Evolutionary conservation across 2,113 vertebrate genomes (phyloP), one percentile per base, ranked within the genome.

Genomic region (Erinaceus europaeus): DNA sequence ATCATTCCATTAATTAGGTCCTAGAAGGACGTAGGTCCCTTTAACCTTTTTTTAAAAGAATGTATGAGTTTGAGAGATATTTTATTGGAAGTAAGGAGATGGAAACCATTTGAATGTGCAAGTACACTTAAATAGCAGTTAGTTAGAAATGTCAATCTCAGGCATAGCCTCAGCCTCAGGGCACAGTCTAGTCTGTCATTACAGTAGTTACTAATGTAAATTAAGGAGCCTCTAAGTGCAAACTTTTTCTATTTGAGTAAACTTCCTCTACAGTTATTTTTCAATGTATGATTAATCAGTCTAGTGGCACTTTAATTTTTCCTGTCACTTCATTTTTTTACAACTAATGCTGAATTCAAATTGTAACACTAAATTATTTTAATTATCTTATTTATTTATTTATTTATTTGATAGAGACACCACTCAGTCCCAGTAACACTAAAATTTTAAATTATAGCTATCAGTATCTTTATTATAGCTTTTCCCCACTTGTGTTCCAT

Each of bases 371-470:
- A 75, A 93, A 80, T n/a, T n/a, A n/a, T n/a, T n/a, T n/a, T n/a
- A n/a, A n/a, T n/a, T n/a, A n/a, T n/a, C n/a, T n/a, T n/a, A n/a
- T n/a, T n/a, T n/a, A n/a, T n/a, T n/a, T n/a, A n/a, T n/a, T n/a
- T n/a, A n/a, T n/a, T n/a, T n/a, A n/a, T n/a, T n/a, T n/a, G n/a
- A n/a, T n/a, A n/a, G n/a, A n/a, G n/a, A n/a, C n/a, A n/a, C n/a
- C n/a, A n/a, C n/a, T n/a, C n/a, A n/a, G n/a, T n/a, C n/a, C n/a
- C n/a, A n/a, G n/a, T n/a, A n/a, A n/a, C n/a, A n/a, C n/a, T n/a
- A n/a, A n/a, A n/a, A n/a, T 83, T 61, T 91, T 90, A 91, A 94
- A 92, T 91, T 92, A 93, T 77, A 91, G 68, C 73, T 78, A 86
- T 85, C 3, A 15, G 52, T 36, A 86, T 91, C 68, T 90, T 93